A percentile compares a stretch with the other conserved stretches of the same genome.
phyloP scores from a whole-genome alignment of 1,140 invertebrate genomes.

The Steinernema feltiae region DNA sequence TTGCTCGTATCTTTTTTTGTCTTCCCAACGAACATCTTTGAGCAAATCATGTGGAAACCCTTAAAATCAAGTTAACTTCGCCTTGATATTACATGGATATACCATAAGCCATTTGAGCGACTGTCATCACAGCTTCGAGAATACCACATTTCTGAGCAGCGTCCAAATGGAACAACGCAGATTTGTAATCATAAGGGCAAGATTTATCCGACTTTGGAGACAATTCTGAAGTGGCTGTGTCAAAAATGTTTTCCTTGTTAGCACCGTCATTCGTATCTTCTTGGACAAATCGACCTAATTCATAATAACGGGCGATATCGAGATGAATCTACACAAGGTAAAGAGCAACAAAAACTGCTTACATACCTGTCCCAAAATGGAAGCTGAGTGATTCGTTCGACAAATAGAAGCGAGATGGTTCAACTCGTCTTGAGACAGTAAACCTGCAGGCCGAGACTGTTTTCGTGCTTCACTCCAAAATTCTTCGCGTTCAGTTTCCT shows the following conservation, averaged over 20 bases:
- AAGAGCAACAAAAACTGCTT: not conserved
- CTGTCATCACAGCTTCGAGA: constrained; percentile 62
- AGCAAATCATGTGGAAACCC: constrained; percentile 62
- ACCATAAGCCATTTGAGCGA: constrained; percentile 60
- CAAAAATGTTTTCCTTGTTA: constrained; percentile 13
- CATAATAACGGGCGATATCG: constrained; percentile 65
- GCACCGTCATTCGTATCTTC: constrained; percentile 43
- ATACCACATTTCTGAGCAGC: constrained; percentile 63
- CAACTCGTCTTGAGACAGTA: constrained; percentile 59
- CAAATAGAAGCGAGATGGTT: not conserved
- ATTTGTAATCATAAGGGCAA: constrained; percentile 61
- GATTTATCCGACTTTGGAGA: constrained; percentile 33
- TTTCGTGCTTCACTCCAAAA: constrained; percentile 52
- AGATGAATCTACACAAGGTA: constrained; percentile 61
- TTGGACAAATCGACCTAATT: constrained; percentile 62
- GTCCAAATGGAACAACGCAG: constrained; percentile 64
- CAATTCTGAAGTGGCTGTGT: not conserved
- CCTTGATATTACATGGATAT: not conserved
- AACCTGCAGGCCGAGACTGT: constrained; percentile 52
- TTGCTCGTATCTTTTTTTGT: constrained; percentile 18
- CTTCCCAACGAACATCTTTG: constrained; percentile 51
- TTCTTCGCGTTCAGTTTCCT: constrained; percentile 59
- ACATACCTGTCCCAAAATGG: constrained; percentile 45
- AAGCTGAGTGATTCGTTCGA: constrained; percentile 15
- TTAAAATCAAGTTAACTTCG: not conserved